Conservation (phyloP, 2,888 invertebrate species). For the Archaeoteleia sp. region DNA sequence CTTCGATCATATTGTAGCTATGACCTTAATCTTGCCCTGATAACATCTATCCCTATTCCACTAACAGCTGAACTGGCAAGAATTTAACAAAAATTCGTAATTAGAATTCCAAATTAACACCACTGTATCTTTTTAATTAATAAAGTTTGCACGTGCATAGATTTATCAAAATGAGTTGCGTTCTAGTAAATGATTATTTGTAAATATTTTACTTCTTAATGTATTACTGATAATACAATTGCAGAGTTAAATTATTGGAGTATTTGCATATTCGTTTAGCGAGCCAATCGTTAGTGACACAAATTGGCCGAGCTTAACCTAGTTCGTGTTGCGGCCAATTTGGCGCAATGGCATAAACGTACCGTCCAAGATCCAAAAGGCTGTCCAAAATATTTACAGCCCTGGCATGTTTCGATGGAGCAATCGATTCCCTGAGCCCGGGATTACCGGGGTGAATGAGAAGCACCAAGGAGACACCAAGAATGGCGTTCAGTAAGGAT, state of each 20-base stretch:
- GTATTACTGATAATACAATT: too few relatives aligned
- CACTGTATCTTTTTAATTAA: too few relatives aligned
- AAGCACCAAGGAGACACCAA: constrained; percentile 84
- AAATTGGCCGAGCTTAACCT: constrained; percentile 35
- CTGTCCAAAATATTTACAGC: constrained; percentile 88
- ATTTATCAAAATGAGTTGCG: neutral
- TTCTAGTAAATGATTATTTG: too few relatives aligned
- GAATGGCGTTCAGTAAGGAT: constrained; percentile 86
- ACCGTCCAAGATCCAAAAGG: constrained; percentile 92
- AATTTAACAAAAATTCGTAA: too few relatives aligned
- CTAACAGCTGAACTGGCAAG: too few relatives aligned
- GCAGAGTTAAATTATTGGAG: too few relatives aligned
- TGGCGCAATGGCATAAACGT: constrained; percentile 61
- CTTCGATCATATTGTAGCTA: constrained; percentile 51
- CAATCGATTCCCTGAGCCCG: constrained; percentile 78
- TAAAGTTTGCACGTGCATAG: too few relatives aligned
- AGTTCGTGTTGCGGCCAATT: constrained; percentile 38
- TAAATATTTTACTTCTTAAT: too few relatives aligned
- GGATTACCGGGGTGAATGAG: constrained; percentile 87
- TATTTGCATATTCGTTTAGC: too few relatives aligned
- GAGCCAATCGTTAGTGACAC: constrained; percentile 16
- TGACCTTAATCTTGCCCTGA: constrained; percentile 43
- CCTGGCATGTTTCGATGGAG: constrained; percentile 76
- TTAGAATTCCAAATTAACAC: too few relatives aligned
- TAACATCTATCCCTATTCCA: constrained; percentile 48